Evolutionary conservation across 2,113 vertebrate species (phyloP).

Genomic region (Rattus norvegicus): DNA sequence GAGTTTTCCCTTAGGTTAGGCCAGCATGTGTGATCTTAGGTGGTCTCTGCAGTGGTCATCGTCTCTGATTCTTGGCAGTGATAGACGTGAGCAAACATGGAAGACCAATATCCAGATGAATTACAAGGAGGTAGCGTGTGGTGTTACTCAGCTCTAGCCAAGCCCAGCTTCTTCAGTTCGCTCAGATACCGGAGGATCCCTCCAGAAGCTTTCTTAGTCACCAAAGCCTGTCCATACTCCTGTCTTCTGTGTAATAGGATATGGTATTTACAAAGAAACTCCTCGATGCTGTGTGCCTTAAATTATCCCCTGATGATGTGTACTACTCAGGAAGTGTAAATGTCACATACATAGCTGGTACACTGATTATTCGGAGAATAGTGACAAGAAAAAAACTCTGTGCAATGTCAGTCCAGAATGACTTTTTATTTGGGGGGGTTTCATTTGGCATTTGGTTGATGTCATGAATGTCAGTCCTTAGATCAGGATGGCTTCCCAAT

Average conservation of each 20-base stretch:
- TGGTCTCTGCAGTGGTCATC: not conserved
- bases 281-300: not conserved
- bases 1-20: not conserved
- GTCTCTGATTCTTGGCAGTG: not conserved
- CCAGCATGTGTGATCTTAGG: not conserved
- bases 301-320: not conserved
- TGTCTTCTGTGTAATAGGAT: not conserved
- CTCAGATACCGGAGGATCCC: not conserved
- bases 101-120: not conserved
- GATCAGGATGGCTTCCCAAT: not conserved
- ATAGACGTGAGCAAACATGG: not conserved
- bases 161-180: not conserved
- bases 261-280: not conserved
- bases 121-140: not conserved
- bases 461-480: not conserved
- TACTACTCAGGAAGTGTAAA: not conserved
- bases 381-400: not conserved
- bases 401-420: not conserved
- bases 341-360: not conserved
- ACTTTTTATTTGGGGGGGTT: not conserved
- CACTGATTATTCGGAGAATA: not conserved
- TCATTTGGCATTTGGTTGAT: not conserved
- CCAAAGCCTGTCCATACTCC: not conserved
- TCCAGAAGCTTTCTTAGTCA: not conserved
- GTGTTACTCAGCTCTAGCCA: not conserved